Base-by-base conservation (phyloP, 64 coral and sea anemone species). In the Actinia tenebrosa region DNA sequence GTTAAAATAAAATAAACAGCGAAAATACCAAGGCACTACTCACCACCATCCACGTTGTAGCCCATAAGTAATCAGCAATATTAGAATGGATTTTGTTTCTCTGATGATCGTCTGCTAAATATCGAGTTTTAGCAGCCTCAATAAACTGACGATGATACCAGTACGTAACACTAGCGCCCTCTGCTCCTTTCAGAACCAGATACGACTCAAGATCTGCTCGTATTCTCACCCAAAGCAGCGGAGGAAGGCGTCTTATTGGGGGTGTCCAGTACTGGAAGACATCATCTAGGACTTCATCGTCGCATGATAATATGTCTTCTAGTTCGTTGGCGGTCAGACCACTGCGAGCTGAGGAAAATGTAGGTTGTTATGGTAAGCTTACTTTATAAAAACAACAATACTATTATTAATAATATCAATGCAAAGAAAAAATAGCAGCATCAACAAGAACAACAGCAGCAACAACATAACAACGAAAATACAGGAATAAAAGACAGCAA, bases 231-330 rank as follows among this genome's bases (percentile, higher is more conserved):
- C 94, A 96, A 2, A 96, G 84, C 23, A 96, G 62, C 15, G 94
- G 94, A 63, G 94, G 94, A 14, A 96, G 94, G 42, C 94, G 91
- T 56, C 91, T 83, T 58, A 96, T 93, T 15, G 94, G 94, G 16
- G 94, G 94, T 63, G 90, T 93, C 94, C 94, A 96, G 59, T 96
- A 96, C 53, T 96, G 94, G 86, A 96, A 96, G 16, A 96, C 94
- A 53, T 96, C 94, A 80, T 86, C 62, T 5, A 96, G 91, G 44
- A 96, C 91, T 47, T 83, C 94, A 44, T 90, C 91, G 82, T 96
- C 91, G 56, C 87, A 92, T 54, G 94, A 96, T 50, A 96, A 80
- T 25, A 96, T 96, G 53, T 96, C 94, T 44, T 96, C 94, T 1
- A 96, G 85, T 92, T 96, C 94, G 60, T 72, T 96, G 53, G 87